These are phyloP conservation scores for Cecidostiba fungosa DNA, from an alignment of 2,888 invertebrate genomes.

Conservation along the genomic window DNA sequence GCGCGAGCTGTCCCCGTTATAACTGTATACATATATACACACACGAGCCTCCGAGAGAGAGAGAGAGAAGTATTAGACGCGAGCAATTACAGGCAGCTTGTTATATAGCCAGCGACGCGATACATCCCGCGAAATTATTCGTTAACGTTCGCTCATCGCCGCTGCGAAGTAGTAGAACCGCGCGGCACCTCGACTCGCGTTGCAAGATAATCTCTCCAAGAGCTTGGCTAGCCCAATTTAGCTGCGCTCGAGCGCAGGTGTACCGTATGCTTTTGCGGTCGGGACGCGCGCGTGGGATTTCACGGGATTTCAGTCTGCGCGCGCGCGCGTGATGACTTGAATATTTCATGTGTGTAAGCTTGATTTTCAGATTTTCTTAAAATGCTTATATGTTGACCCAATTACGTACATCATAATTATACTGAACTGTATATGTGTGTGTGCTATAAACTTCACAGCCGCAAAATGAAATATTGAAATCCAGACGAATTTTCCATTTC, in stretches of 20 bases:
- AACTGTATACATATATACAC: not conserved
- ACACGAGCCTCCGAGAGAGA: constrained; percentile 61
- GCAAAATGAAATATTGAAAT: no score
- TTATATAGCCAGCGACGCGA: constrained; percentile 62
- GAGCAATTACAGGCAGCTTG: constrained; percentile 70
- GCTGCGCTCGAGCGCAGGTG: not conserved
- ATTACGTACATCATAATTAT: no score
- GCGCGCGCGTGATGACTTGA: not conserved
- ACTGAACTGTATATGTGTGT: no score
- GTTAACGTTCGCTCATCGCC: constrained; percentile 15
- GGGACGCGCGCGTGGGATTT: no score
- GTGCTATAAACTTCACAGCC: no score
- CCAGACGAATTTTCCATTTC: not conserved
- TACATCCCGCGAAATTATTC: constrained; percentile 17
- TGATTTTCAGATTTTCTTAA: no score
- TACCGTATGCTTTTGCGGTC: constrained; percentile 5
- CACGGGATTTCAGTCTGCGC: not conserved
- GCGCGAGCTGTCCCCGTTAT: constrained; percentile 6
- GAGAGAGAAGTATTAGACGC: constrained; percentile 66
- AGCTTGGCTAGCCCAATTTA: not conserved
- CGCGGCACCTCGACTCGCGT: not conserved
- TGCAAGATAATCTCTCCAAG: not conserved
- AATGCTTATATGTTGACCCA: no score
- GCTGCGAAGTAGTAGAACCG: no score
- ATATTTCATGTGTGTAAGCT: not conserved